Evolutionary conservation across 2,113 vertebrate species (phyloP).

Genomic region (Gallinago media): DNA sequence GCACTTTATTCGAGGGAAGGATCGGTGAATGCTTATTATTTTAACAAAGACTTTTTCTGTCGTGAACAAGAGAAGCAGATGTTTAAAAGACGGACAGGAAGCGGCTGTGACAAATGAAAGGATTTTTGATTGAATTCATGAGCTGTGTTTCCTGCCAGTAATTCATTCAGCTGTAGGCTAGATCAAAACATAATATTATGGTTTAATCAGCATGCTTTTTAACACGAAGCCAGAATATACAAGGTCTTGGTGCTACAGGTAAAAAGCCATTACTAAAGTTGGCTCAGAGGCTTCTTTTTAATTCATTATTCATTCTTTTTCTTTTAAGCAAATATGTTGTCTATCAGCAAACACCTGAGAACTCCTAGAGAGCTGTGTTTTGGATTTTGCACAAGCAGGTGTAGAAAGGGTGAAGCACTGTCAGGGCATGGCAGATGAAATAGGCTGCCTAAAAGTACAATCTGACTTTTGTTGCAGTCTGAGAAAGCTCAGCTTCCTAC

Average conservation of each 20-base stretch:
- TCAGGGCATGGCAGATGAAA: conserved; percentile 14
- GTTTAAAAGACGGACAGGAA: conserved; percentile 80
- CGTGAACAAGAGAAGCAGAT: conserved; percentile 79
- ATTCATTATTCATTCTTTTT: conserved; percentile 21
- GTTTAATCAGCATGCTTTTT: conserved; percentile 69
- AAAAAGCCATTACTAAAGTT: conserved; percentile 26
- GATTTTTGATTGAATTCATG: conserved; percentile 82
- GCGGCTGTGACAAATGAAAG: conserved; percentile 81
- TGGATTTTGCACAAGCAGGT: conserved; percentile 55
- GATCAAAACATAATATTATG: conserved; percentile 76
- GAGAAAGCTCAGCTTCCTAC: background rate
- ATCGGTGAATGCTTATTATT: conserved; percentile 70
- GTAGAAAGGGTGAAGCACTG: conserved; percentile 38
- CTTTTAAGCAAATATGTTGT: conserved; percentile 7
- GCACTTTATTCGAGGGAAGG: conserved; percentile 51
- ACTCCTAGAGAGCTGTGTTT: background rate
- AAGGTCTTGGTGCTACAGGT: conserved; percentile 51
- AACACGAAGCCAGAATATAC: conserved; percentile 52
- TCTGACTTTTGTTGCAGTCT: background rate
- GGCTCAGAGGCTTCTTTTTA: conserved; percentile 10
- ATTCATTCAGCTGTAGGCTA: conserved; percentile 78
- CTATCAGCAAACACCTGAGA: conserved; percentile 46
- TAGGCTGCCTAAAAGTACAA: background rate
- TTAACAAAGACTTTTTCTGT: conserved; percentile 74
- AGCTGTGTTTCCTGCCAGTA: conserved; percentile 82